Percentiles rank a stretch among this genome's conserved stretches.
These are phyloP conservation scores for Sarcophaga bullata DNA, from an alignment of 1,140 invertebrate species.

Conservation along the genomic window DNA sequence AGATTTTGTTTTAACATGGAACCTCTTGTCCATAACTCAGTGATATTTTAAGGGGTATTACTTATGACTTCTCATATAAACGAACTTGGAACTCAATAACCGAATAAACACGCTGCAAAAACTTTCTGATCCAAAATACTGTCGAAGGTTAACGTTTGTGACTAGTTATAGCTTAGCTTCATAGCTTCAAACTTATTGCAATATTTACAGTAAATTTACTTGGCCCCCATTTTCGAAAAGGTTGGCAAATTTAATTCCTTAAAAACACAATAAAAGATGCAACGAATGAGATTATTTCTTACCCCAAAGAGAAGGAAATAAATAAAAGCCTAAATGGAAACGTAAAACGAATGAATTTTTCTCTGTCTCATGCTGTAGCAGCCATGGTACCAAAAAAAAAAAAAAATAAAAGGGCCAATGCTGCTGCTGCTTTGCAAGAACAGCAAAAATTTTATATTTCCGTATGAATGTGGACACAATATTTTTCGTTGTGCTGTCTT, in stretches of 20 bases:
- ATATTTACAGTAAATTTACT: not conserved
- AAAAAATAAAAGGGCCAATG: no score
- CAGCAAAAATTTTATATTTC: constrained; percentile 34
- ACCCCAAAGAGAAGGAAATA: constrained; percentile 16
- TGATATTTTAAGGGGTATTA: no score
- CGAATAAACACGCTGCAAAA: no score
- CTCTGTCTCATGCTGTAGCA: not conserved
- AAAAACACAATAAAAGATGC: not conserved
- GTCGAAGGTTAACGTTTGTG: not conserved
- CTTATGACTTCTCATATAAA: no score
- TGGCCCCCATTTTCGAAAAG: not conserved
- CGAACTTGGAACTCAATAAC: no score
- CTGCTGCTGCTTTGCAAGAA: no score
- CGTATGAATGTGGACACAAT: constrained; percentile 9
- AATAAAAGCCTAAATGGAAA: constrained; percentile 26
- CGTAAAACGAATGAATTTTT: constrained; percentile 31
- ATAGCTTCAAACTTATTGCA: not conserved
- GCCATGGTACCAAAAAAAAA: no score
- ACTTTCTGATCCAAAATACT: not conserved
- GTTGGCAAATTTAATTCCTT: not conserved
- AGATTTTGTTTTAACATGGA: no score
- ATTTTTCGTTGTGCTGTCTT: not conserved
- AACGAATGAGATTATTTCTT: constrained; percentile 1
- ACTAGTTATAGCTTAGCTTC: not conserved
- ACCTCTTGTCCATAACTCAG: no score